Base-by-base conservation (phyloP, 2,888 invertebrate genomes). In the Apomyelois bistriatella region DNA sequence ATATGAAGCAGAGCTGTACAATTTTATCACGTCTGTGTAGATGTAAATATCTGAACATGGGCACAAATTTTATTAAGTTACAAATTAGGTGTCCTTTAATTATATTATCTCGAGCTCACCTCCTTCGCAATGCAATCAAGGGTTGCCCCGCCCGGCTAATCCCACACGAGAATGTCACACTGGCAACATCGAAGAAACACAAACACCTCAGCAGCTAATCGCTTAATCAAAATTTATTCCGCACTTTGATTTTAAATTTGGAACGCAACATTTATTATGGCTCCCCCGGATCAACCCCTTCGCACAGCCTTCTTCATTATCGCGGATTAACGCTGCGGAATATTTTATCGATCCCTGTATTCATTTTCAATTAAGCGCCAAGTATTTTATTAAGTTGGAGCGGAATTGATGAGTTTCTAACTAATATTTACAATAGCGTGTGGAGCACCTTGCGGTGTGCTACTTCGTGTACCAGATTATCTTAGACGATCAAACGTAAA, bases 221-320 rank as follows among this genome's bases (percentile, higher is more conserved):
- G 89, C 86, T 88, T 89, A 89, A 89, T 89, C 89, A 87, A 90
- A 90, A 90, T 89, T 89, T 89, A 90, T 89, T 88, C 90, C 88
- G 85, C 89, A 87, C 88, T 90, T 89, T 89, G 87, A 89, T 90
- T 89, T 89, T 89, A 90, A 90, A 90, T 89, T 89, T 89, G 84
- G 79, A 58, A 86, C 87, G 88, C 87, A 89, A 90, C 89, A 89
- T 90, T 89, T 89, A 88, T 90, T 90, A 89, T 77, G 81, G 81
- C 78, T 74, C 82, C 85, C 85, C 85, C 82, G 79, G 68, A 75
- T 76, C 77, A 85, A 87, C 85, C 87, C 89, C 87, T 89, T 86
- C 85, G 82, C 78, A 71, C 5, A 32, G 10, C 32, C 73, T 46
- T 81, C 82, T 89, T 90, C 89, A 90, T 90, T 88, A 90, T 88